Conservation (phyloP, 2,113 vertebrate species). For the Lethenteron camtschaticum region DNA sequence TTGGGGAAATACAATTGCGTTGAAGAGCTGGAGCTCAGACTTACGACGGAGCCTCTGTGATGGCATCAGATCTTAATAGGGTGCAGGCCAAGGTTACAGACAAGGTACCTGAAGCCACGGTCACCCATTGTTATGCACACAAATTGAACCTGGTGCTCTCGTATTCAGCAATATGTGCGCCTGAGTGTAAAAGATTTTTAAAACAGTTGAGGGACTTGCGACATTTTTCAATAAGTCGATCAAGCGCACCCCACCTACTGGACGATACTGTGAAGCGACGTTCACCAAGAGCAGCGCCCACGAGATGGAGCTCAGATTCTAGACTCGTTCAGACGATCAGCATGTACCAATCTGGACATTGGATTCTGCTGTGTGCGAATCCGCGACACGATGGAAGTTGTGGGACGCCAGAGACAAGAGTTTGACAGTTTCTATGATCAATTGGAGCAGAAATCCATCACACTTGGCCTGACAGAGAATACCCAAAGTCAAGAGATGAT, state of each 20-base stretch:
- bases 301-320: constrained; percentile 4
- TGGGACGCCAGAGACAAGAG: constrained; percentile 9
- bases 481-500: neutral
- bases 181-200: constrained; percentile 10
- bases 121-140: constrained; percentile 11
- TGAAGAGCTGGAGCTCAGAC: constrained; percentile 3
- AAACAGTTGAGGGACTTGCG: constrained; percentile 12
- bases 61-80: constrained; percentile 10
- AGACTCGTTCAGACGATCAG: constrained; percentile 9
- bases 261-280: constrained; percentile 11
- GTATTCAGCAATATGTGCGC: constrained; percentile 10
- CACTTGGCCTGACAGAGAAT: constrained; percentile 9
- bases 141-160: constrained; percentile 12
- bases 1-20: too few relatives aligned
- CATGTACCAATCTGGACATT: constrained; percentile 9
- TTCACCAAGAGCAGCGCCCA: constrained; percentile 11
- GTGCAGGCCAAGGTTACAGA: constrained; percentile 10
- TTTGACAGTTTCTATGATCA: constrained; percentile 11
- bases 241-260: constrained; percentile 11
- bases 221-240: constrained; percentile 10
- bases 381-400: constrained; percentile 7
- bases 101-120: constrained; percentile 7
- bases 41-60: constrained; percentile 11
- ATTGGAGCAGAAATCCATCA: constrained; percentile 9
- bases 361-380: constrained; percentile 1